Evolutionary conservation across 2,888 invertebrate genomes (phyloP), one percentile per base, ranked within the genome.

Genomic region (Sabellastarte sp.): DNA sequence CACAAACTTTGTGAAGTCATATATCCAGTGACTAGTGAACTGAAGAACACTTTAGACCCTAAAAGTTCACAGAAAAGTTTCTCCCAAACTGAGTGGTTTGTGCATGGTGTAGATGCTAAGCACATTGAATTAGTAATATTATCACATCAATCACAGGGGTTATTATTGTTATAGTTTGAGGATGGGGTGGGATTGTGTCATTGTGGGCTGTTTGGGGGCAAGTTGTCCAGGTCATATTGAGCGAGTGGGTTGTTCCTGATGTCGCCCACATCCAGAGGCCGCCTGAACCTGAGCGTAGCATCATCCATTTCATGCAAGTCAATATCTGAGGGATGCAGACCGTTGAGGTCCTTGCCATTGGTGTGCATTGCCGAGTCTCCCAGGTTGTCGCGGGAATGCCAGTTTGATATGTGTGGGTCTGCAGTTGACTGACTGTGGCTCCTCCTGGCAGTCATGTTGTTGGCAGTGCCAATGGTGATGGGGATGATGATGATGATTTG

Each of bases 401-500:
- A n/a, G 53, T 53, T 53, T 15, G 20, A 10, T 5, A 53, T 26
- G 15, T 5, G 20, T 41, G 10, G 10, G 5, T 41, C 10, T 15
- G 5, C 24, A 5, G 10, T 10, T 26, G 20, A 24, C 4, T 10
- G 5, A 5, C 24, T 26, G 41, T 41, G 41, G 10, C 20, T 41
- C 10, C 10, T 10, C 24, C 53, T 5, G 26, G 5, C 24, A 5
- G 24, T n/a, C 10, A 20, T 15, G 41, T 41, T 41, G 10, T 10
- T 20, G 10, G 20, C 55, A 1, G 79, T 75, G 26, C 81, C 83
- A 24, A 83, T 74, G 50, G 73, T 66, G 58, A 80, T 63, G 5
- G 83, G 83, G n/a, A 78, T 67, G 63, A 76, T 76, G 30, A 77
- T 58, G 32, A 63, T 70, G 10, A 81, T 56, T 50, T 80, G 79